A percentile compares a stretch with the other conserved stretches of the same genome.
These are phyloP conservation scores for Sphyrna mokarran DNA, from an alignment of 2,113 vertebrate genomes.

Conservation along the genomic window DNA sequence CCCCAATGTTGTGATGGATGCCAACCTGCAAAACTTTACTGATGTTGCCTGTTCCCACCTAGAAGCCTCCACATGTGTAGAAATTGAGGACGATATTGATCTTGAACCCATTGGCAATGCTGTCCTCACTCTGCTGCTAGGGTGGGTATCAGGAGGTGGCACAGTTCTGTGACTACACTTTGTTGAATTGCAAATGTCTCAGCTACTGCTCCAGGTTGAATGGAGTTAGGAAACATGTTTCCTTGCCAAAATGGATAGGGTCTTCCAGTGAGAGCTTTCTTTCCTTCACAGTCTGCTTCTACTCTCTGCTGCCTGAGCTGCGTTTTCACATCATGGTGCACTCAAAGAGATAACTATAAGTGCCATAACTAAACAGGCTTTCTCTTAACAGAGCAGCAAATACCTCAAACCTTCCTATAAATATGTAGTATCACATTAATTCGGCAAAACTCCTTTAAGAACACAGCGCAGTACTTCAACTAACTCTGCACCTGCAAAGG, in stretches of 20 bases:
- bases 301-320: not conserved
- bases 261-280: not conserved
- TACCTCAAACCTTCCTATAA: too few relatives aligned
- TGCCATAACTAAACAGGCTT: too few relatives aligned
- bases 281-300: not conserved
- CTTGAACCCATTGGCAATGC: not conserved
- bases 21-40: not conserved
- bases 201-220: not conserved
- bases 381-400: too few relatives aligned
- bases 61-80: not conserved
- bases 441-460: too few relatives aligned
- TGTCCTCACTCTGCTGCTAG: not conserved
- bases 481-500: too few relatives aligned
- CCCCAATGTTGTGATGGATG: too few relatives aligned
- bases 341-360: not conserved
- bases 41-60: too few relatives aligned
- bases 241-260: too few relatives aligned
- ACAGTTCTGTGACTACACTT: not conserved
- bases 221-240: not conserved
- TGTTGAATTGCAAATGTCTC: not conserved
- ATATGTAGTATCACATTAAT: too few relatives aligned
- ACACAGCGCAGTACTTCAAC: too few relatives aligned
- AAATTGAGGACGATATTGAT: not conserved
- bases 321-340: not conserved
- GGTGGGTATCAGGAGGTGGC: not conserved